These are phyloP conservation scores for Aegotheles bennettii DNA, from an alignment of 2,113 vertebrate genomes.

Conservation along the genomic window DNA sequence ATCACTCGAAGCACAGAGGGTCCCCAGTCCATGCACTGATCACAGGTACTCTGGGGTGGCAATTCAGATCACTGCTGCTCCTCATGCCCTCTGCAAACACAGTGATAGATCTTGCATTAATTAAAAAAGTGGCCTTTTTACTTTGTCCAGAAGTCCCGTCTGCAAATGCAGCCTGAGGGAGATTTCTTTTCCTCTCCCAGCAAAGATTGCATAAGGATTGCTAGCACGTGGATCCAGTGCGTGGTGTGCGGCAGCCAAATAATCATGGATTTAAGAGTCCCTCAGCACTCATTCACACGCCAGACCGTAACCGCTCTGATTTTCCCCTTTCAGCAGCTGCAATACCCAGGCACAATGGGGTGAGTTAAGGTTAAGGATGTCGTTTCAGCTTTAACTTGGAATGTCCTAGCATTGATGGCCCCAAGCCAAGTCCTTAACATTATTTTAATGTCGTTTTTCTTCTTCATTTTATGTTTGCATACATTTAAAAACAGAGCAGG, in stretches of 20 bases:
- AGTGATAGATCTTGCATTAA: background rate
- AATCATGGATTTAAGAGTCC: slow-evolving; percentile 69
- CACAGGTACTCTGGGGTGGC: background rate
- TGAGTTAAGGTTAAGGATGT: slow-evolving; percentile 71
- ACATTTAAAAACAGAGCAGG: slow-evolving; percentile 60
- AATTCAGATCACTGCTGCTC: background rate
- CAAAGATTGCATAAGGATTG: slow-evolving; percentile 57
- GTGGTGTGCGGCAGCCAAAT: slow-evolving; percentile 66
- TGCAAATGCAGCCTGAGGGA: background rate
- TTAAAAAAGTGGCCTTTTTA: background rate
- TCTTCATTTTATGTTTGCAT: slow-evolving; percentile 63
- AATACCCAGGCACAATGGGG: slow-evolving; percentile 68
- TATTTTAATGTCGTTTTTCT: slow-evolving; percentile 66
- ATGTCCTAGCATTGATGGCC: slow-evolving; percentile 56
- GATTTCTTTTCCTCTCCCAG: slow-evolving; percentile 8
- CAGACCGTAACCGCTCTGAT: slow-evolving; percentile 65
- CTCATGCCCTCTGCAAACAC: background rate
- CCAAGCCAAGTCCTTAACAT: slow-evolving; percentile 62
- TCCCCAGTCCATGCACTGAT: fast-evolving
- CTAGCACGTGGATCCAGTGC: slow-evolving; percentile 59
- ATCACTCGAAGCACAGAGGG: background rate
- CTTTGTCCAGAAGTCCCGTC: background rate
- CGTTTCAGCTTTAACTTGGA: slow-evolving; percentile 63
- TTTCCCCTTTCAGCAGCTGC: slow-evolving; percentile 70
- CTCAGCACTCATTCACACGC: slow-evolving; percentile 66